These are phyloP conservation scores for Ptychochromis oligacanthus DNA, from an alignment of 2,113 vertebrate species.

Conservation along the genomic window DNA sequence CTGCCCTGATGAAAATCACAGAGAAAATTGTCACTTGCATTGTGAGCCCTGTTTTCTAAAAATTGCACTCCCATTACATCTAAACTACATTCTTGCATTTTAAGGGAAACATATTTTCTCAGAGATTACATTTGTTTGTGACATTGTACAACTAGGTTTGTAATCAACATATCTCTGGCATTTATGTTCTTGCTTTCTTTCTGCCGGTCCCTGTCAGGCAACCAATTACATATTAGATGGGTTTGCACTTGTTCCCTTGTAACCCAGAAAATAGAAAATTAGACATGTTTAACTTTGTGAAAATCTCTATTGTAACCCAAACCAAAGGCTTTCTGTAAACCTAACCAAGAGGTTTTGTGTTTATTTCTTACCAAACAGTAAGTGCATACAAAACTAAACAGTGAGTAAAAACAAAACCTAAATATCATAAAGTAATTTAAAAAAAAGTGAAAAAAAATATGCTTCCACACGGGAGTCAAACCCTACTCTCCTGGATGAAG, in stretches of 20 bases:
- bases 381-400: background rate
- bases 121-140: background rate
- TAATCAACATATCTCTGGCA: background rate
- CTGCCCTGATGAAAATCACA: background rate
- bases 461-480: background rate
- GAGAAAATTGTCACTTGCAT: background rate
- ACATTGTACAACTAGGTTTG: background rate
- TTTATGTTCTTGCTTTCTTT: background rate
- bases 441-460: accelerated
- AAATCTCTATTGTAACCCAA: background rate
- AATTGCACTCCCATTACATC: background rate
- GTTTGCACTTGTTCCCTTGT: background rate
- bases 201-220: background rate
- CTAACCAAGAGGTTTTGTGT: background rate
- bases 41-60: background rate
- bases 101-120: too few relatives aligned
- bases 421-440: background rate
- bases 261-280: background rate
- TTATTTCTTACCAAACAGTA: background rate
- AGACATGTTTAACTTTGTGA: background rate
- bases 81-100: background rate
- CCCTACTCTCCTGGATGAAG: background rate
- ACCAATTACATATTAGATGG: background rate
- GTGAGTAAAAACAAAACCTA: background rate
- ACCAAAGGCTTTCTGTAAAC: too few relatives aligned